These are phyloP conservation scores for Cyanoderma ruficeps DNA, from an alignment of 2,113 vertebrate genomes.

Conservation along the genomic window DNA sequence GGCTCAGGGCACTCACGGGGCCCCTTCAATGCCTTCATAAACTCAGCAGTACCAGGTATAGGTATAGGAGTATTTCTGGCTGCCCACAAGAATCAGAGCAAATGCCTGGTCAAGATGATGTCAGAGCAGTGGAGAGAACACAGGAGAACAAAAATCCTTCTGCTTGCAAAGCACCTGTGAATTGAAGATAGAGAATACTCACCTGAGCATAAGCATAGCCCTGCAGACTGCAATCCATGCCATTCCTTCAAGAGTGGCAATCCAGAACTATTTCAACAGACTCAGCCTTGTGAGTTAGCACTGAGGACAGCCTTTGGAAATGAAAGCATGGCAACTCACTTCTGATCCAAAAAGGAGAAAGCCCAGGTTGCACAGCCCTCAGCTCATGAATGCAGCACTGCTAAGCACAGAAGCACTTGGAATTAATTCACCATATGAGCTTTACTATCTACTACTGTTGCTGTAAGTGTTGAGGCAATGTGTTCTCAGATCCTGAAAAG, in stretches of 20 bases:
- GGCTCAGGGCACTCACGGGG: not conserved
- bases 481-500: not conserved
- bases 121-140: not conserved
- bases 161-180: not conserved
- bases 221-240: not conserved
- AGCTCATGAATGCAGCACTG: not conserved
- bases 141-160: not conserved
- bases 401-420: not conserved
- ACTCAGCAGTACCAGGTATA: not conserved
- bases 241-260: not conserved
- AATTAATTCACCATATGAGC: not conserved
- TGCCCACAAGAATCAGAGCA: not conserved
- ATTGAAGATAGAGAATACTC: not conserved
- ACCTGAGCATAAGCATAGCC: not conserved
- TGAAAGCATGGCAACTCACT: not conserved
- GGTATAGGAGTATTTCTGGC: not conserved
- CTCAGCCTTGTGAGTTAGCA: not conserved
- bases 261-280: not conserved
- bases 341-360: not conserved
- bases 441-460: not conserved
- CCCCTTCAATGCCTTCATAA: rapidly evolving
- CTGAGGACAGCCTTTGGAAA: not conserved
- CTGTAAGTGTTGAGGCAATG: not conserved
- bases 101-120: not conserved
- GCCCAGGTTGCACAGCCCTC: not conserved